These are phyloP conservation scores for Spisula solida DNA, from an alignment of 2,888 invertebrate genomes.

Conservation along the genomic window DNA sequence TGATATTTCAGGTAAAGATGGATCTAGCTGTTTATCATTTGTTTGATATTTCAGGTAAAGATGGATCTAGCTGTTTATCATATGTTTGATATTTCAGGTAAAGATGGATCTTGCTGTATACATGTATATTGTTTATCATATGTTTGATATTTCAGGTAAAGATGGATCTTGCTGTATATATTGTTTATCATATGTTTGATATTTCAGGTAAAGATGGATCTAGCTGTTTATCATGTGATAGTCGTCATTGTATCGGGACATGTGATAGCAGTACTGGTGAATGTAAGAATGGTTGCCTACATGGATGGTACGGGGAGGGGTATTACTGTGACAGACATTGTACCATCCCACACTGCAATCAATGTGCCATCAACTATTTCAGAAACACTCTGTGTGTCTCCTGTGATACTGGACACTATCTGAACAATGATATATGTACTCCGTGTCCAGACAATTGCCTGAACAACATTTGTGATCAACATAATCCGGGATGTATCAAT, in stretches of 20 bases:
- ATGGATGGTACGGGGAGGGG: constrained; percentile 68
- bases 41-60: constrained; percentile 21
- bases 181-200: neutral
- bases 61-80: constrained; percentile 39
- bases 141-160: no score
- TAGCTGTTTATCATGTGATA: constrained; percentile 51
- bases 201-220: constrained; percentile 20
- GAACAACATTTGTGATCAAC: constrained; percentile 43
- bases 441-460: constrained; percentile 62
- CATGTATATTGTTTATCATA: no score
- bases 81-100: no score
- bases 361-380: constrained; percentile 52
- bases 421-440: constrained; percentile 43
- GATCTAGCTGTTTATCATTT: constrained; percentile 50
- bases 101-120: constrained; percentile 41
- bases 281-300: constrained; percentile 66
- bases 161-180: no score
- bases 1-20: constrained; percentile 20
- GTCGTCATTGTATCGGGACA: constrained; percentile 41
- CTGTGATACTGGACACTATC: constrained; percentile 63
- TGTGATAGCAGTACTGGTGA: constrained; percentile 62
- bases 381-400: constrained; percentile 45
- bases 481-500: constrained; percentile 49
- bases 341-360: constrained; percentile 57
- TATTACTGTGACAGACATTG: constrained; percentile 62